Evolutionary conservation across 1,140 invertebrate genomes (phyloP), one percentile per base, ranked within the genome.

Genomic region (Drosophila insularis): DNA sequence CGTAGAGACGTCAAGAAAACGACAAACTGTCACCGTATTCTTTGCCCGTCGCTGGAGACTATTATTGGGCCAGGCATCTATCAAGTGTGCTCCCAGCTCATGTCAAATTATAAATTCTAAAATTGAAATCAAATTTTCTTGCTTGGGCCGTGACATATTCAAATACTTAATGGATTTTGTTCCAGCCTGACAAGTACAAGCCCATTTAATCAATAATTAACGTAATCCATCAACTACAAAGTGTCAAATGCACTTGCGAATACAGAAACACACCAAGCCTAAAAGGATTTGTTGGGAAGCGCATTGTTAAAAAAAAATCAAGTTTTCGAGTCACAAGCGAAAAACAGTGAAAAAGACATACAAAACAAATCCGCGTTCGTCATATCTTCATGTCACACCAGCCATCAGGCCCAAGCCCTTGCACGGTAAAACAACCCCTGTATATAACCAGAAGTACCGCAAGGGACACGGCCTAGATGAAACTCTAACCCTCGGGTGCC

Each of bases 191-290:
- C 85, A 89, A 89, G 84, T 84, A 89, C 84, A 89, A 89, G 85
- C 84, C 85, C 80, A 84, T 89, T 89, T 89, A 89, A 89, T 89
- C 84, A 89, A 89, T 89, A 89, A 89, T 89, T 89, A 89, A 89
- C 84, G 71, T 89, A 89, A 89, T 89, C 84, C 84, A 89, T 89
- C 84, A 89, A 84, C 68, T 78, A 89, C 85, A 89, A 85, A 86
- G 84, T 89, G 84, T 89, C 84, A 89, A 89, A 84, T 89, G 84
- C 84, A 89, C 85, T 89, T 80, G 84, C 85, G 76, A 78, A 58
- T 68, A 63, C 59, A 27, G 73, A 40, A 54, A 58, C 46, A 55
- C 67, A 78, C 65, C 80, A 74, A 72, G 68, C 66, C 73, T 77
- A 82, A 87, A 87, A 89, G 79, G 80, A 89, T 87, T 87, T 78